Base-by-base conservation (phyloP, 2,113 vertebrate genomes). In the Anthoscopus minutus region DNA sequence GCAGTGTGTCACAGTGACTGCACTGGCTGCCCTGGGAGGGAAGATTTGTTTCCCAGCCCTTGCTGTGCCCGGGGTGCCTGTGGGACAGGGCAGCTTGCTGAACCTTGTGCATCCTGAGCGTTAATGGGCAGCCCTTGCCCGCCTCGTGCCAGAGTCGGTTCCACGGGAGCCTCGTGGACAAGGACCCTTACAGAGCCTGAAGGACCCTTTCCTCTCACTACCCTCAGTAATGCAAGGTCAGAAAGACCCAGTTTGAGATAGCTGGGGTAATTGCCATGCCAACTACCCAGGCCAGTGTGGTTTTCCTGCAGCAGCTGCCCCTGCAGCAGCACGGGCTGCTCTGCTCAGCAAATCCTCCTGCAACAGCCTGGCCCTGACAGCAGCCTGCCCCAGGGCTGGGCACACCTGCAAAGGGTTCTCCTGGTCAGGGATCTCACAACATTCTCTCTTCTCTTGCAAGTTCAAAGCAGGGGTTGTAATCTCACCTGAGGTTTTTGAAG, bases 361-460 rank as follows among this genome's bases (percentile, higher is more conserved):
- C n/a, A 8, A 5, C 25, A 48, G 16, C 7, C 78, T 35, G 22
- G 15, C n/a, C n/a, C n/a, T n/a, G n/a, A n/a, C n/a, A n/a, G n/a
- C n/a, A n/a, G n/a, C n/a, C n/a, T 82, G 45, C 53, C 11, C 17
- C 3, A 54, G 20, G 27, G 37, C 2, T 53, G 23, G 35, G 30
- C 27, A 51, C 24, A 31, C 30, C 45, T 31, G 15, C 42, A 33
- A 77, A 53, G 21, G 11, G 3, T 50, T 86, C 23, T 65, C 66
- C 62, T 42, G 50, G 37, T 35, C 57, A 40, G 13, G 1, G 44
- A 3, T 38, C 48, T 73, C 2, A 0, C 30, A 57, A 7, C 6
- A 0, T 28, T 78, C 23, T 40, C 44, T 57, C 35, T 45, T 40
- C 77, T 51, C 19, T 11, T 81, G 61, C 48, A 72, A 89, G 67